phyloP scores from a whole-genome alignment of 2,797 vertebrate genomes.

The Pantherophis vulpinus region DNA sequence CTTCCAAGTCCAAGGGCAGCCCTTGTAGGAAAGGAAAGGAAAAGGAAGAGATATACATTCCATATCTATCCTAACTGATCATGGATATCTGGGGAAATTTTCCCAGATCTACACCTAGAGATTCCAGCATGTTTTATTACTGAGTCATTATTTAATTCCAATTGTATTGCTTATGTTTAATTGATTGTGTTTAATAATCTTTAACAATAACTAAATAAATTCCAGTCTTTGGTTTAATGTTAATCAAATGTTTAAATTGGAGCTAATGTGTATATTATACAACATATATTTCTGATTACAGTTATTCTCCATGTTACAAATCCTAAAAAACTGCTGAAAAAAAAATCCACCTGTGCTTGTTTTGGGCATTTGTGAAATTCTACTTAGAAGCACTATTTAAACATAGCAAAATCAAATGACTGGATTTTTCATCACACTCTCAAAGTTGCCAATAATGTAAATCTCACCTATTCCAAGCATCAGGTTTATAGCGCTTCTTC shows the following conservation, averaged over 20 bases:
- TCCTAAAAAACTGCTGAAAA: conserved; percentile 17
- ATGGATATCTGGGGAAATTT: background rate
- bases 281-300: conserved; percentile 5
- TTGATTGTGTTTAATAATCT: too few species aligned
- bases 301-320: conserved; percentile 12
- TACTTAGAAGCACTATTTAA: conserved; percentile 50
- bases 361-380: conserved; percentile 42
- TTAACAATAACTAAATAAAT: background rate
- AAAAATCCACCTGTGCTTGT: conserved; percentile 16
- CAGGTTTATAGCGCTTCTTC: conserved; percentile 43
- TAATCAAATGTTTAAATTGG: background rate
- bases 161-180: background rate
- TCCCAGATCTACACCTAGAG: background rate
- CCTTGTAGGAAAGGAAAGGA: background rate
- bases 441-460: conserved; percentile 57
- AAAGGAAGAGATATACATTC: background rate
- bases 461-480: conserved; percentile 41
- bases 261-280: conserved; percentile 13
- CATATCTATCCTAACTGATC: background rate
- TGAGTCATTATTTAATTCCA: background rate
- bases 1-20: background rate
- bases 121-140: background rate
- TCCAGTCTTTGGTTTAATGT: background rate
- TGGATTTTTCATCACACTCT: conserved; percentile 55
- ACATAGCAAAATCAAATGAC: conserved; percentile 55